phyloP scores from a whole-genome alignment of 2,113 vertebrate genomes.

The Penelope pileata region DNA sequence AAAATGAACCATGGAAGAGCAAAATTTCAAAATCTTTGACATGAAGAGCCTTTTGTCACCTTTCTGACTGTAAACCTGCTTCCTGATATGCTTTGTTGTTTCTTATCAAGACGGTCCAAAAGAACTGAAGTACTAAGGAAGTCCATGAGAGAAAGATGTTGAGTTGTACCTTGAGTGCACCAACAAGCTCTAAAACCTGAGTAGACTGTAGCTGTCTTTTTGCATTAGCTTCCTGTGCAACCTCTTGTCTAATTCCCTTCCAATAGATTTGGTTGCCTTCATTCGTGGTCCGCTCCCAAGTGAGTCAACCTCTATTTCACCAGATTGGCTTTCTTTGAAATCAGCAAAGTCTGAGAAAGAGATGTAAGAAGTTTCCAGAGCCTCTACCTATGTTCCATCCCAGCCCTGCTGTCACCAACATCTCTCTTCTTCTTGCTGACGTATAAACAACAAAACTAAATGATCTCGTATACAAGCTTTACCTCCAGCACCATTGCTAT shows the following conservation, averaged over 20 bases:
- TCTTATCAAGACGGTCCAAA: not conserved
- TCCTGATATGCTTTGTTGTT: not conserved
- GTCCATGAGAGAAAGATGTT: not conserved
- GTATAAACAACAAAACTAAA: not conserved
- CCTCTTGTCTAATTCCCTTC: not conserved
- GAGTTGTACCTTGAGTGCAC: not conserved
- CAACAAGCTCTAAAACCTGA: rapidly evolving
- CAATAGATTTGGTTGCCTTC: not conserved
- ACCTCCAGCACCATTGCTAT: not conserved
- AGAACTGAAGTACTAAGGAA: not conserved
- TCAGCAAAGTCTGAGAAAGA: not conserved
- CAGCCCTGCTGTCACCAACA: rapidly evolving
- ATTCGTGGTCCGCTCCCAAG: not conserved
- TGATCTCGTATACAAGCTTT: not conserved
- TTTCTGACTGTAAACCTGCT: not conserved
- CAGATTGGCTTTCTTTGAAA: not conserved
- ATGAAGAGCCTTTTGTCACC: not conserved
- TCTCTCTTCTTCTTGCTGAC: not conserved
- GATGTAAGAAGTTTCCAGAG: not conserved
- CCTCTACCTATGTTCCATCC: too few relatives aligned
- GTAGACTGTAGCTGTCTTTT: not conserved
- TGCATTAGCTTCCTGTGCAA: not conserved
- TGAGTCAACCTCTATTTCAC: not conserved
- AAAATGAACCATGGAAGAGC: not conserved
- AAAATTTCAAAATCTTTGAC: not conserved